Percentiles rank a stretch among this genome's conserved stretches.
phyloP scores from a whole-genome alignment of 2,888 invertebrate genomes.

The Herminia tarsipennalis region DNA sequence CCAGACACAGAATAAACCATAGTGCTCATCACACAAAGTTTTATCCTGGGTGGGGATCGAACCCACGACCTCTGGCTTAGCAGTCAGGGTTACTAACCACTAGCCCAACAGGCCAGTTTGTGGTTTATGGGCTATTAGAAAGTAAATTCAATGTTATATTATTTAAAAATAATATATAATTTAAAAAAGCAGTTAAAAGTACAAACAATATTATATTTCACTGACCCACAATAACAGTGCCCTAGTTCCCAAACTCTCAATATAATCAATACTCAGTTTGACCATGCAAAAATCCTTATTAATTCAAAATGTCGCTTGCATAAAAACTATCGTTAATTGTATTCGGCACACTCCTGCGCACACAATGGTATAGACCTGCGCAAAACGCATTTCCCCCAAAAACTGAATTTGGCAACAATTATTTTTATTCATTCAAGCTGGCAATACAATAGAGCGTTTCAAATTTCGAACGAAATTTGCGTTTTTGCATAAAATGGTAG shows the following conservation, averaged over 20 bases:
- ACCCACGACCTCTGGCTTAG: too few species aligned
- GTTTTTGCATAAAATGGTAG: constrained; percentile 83
- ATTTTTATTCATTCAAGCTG: constrained; percentile 77
- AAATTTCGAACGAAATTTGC: constrained; percentile 84
- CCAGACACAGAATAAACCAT: too few species aligned
- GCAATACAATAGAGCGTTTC: constrained; percentile 81
- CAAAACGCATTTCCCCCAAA: constrained; percentile 67
- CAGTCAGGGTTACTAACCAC: too few species aligned
- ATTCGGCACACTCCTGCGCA: constrained; percentile 63
- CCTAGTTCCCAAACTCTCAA: constrained; percentile 44
- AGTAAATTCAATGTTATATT: too few species aligned
- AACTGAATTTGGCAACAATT: constrained; percentile 74
- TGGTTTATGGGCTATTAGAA: too few species aligned
- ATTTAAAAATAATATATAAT: too few species aligned
- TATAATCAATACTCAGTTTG: constrained; percentile 63
- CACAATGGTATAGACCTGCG: constrained; percentile 61
- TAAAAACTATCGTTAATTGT: constrained; percentile 79
- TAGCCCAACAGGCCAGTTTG: too few species aligned
- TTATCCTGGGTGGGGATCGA: too few species aligned
- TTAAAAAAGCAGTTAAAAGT: background rate
- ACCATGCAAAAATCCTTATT: constrained; percentile 70
- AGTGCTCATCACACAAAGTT: too few species aligned
- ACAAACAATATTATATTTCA: background rate
- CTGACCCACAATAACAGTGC: constrained; percentile 32
- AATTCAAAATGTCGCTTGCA: constrained; percentile 73